Percentiles rank a stretch among this genome's conserved stretches.
Evolutionary conservation across 1,140 invertebrate species (phyloP).

Genomic region (Pseudobourletiella spinata): DNA sequence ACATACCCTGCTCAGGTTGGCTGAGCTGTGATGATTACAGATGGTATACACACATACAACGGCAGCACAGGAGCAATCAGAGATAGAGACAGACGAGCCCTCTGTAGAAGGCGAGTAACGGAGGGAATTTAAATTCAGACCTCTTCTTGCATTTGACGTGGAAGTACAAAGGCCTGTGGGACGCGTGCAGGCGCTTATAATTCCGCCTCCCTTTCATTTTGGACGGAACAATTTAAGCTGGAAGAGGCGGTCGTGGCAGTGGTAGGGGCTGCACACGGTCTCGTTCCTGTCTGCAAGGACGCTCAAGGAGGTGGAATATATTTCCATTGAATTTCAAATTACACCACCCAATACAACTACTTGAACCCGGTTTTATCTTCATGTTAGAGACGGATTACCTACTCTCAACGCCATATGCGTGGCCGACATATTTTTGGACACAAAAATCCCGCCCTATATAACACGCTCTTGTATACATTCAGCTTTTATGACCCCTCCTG

Average conservation of each 20-base stretch:
- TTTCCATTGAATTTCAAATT: background rate
- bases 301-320: background rate
- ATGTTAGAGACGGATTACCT: background rate
- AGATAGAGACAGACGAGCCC: too few species aligned
- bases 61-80: too few species aligned
- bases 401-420: background rate
- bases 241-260: background rate
- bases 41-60: too few species aligned
- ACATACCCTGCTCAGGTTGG: too few species aligned
- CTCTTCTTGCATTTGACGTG: background rate
- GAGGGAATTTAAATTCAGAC: background rate
- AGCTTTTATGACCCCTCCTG: too few species aligned
- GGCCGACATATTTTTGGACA: too few species aligned
- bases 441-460: too few species aligned
- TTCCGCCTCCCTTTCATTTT: background rate
- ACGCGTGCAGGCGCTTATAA: background rate
- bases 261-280: too few species aligned
- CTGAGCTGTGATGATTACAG: too few species aligned
- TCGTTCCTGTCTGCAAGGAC: too few species aligned
- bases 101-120: too few species aligned
- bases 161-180: background rate
- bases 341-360: background rate
- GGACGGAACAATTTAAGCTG: background rate
- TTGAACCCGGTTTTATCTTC: background rate
- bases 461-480: too few species aligned